These are phyloP conservation scores for Subacronicta megacephala DNA, from an alignment of 2,888 invertebrate genomes.

Conservation along the genomic window DNA sequence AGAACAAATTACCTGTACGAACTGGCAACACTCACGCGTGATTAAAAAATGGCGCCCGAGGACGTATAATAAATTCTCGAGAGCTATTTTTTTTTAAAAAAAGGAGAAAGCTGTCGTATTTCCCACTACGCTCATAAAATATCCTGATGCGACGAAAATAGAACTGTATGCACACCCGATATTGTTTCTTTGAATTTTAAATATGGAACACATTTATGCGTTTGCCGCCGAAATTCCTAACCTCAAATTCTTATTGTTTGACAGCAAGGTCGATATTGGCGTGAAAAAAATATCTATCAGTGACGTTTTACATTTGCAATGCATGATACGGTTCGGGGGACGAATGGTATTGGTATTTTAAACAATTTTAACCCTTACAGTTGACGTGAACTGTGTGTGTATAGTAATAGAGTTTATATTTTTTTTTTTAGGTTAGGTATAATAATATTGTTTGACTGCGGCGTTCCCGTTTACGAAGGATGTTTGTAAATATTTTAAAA, in stretches of 20 bases:
- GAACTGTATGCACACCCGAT: conserved; percentile 84
- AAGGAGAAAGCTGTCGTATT: conserved; percentile 78
- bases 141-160: conserved; percentile 74
- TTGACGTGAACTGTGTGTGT: conserved; percentile 35
- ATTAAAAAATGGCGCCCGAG: conserved; percentile 73
- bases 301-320: conserved; percentile 56
- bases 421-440: conserved; percentile 21
- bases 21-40: conserved; percentile 68
- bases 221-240: conserved; percentile 57
- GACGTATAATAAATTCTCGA: conserved; percentile 72
- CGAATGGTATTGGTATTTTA: conserved; percentile 68
- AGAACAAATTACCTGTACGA: conserved; percentile 65
- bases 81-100: conserved; percentile 70
- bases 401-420: conserved; percentile 40
- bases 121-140: conserved; percentile 83
- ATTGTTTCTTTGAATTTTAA: conserved; percentile 88
- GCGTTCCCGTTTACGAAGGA: conserved; percentile 60
- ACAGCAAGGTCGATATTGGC: conserved; percentile 62
- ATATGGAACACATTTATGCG: conserved; percentile 57
- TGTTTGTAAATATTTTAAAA: conserved; percentile 72
- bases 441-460: conserved; percentile 47
- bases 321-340: conserved; percentile 68
- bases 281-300: conserved; percentile 46
- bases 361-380: conserved; percentile 52
- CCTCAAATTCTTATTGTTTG: conserved; percentile 58